Conservation (phyloP, 1,140 invertebrate species). For the Drosophila lacteicornis region DNA sequence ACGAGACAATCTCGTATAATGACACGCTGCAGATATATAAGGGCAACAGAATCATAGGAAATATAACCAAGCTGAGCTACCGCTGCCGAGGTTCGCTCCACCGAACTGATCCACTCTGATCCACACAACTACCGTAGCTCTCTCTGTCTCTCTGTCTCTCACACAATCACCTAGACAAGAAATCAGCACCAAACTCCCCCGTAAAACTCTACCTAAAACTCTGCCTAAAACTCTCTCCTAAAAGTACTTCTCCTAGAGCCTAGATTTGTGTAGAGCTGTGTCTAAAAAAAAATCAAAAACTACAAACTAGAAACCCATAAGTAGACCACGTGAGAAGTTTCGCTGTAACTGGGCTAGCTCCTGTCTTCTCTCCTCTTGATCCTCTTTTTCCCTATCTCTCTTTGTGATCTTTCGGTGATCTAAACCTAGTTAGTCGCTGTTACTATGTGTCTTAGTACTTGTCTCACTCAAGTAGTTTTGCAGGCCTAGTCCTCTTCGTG, state of each 20-base stretch:
- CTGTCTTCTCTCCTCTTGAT: conserved; percentile 9
- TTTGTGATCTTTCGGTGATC: conserved; percentile 38
- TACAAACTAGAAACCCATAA: conserved; percentile 9
- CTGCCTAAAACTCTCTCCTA: conserved; percentile 13
- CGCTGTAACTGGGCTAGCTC: conserved; percentile 34
- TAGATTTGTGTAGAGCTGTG: conserved; percentile 37
- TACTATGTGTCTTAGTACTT: conserved; percentile 41
- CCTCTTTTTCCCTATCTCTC: conserved; percentile 4
- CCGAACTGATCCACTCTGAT: conserved; percentile 24
- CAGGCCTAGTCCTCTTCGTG: too few species aligned
- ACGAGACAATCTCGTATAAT: conserved; percentile 80
- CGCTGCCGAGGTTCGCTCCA: conserved; percentile 82
- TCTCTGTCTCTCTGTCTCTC: conserved; percentile 3
- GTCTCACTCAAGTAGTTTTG: conserved; percentile 41
- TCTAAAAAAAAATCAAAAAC: background rate
- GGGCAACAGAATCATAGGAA: conserved; percentile 79
- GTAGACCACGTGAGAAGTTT: conserved; percentile 10
- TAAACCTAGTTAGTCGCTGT: conserved; percentile 33
- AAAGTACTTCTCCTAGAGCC: conserved; percentile 15
- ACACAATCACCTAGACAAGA: conserved; percentile 15
- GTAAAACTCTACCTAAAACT: background rate
- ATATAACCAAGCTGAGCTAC: conserved; percentile 75
- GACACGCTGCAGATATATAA: conserved; percentile 74
- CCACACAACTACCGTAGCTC: conserved; percentile 19
- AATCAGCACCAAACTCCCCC: conserved; percentile 4